A percentile compares a stretch with the other conserved stretches of the same genome.
Evolutionary conservation across 2,113 vertebrate species (phyloP).

Genomic region (Oncorhynchus keta): DNA sequence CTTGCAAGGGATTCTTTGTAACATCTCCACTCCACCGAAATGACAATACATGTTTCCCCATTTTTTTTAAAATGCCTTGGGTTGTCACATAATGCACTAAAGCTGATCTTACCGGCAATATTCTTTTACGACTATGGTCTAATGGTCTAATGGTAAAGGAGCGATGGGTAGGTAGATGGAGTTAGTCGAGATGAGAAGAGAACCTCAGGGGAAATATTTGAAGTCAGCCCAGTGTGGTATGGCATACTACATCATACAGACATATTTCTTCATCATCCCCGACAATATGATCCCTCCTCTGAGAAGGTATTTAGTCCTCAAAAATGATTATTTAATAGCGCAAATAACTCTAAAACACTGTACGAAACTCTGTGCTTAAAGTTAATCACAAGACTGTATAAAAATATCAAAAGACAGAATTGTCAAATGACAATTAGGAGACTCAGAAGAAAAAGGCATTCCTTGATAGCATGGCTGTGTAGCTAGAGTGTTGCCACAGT

Average conservation of each 20-base stretch:
- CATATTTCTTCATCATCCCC: too few relatives aligned
- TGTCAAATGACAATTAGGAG: too few relatives aligned
- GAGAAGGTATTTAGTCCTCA: not conserved
- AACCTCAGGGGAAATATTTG: conserved; percentile 18
- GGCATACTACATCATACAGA: not conserved
- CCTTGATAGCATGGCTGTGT: too few relatives aligned
- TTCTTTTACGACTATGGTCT: not conserved
- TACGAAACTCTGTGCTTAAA: not conserved
- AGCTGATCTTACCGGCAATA: conserved; percentile 1
- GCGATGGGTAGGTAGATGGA: conserved; percentile 1
- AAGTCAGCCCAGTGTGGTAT: not conserved
- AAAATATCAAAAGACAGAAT: too few relatives aligned
- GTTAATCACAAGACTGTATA: too few relatives aligned
- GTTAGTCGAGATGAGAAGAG: conserved; percentile 8
- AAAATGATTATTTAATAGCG: not conserved
- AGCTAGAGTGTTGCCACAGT: too few relatives aligned
- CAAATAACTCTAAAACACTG: not conserved
- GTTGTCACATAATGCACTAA: conserved; percentile 10
- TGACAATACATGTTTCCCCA: too few relatives aligned
- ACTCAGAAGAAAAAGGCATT: too few relatives aligned
- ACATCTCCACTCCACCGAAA: too few relatives aligned
- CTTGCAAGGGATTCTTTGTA: too few relatives aligned
- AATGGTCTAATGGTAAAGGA: not conserved
- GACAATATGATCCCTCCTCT: too few relatives aligned
- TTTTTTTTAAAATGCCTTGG: too few relatives aligned